Evolutionary conservation across 2,888 invertebrate genomes (phyloP).

Genomic region (Schizaphis graminum): DNA sequence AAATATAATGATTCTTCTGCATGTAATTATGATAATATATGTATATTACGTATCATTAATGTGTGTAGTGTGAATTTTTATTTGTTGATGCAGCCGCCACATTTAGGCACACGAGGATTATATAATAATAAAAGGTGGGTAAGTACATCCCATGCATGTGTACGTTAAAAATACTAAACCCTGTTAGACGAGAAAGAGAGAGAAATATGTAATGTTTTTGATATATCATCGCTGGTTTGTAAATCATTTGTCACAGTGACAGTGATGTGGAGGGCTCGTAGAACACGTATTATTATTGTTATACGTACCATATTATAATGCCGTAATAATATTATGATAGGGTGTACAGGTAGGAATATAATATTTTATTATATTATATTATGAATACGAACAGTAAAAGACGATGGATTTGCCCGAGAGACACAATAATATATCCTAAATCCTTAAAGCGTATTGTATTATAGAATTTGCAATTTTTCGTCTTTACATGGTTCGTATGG

Average conservation of each 20-base stretch:
- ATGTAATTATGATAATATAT: background rate
- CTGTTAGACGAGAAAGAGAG: background rate
- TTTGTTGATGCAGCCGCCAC: background rate
- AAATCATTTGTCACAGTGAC: slow-evolving; percentile 40
- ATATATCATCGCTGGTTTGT: slow-evolving; percentile 14
- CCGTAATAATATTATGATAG: background rate
- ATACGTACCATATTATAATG: background rate
- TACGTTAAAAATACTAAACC: background rate
- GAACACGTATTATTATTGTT: slow-evolving; percentile 8
- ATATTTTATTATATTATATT: background rate
- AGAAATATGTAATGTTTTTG: slow-evolving; percentile 22
- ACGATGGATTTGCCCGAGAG: background rate
- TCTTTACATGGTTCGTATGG: background rate
- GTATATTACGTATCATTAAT: background rate
- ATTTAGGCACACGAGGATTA: background rate
- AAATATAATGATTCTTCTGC: background rate
- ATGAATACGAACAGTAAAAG: slow-evolving; percentile 24
- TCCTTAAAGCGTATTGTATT: background rate
- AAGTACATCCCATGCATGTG: background rate
- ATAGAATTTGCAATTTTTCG: background rate
- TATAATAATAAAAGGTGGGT: background rate
- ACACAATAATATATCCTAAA: background rate
- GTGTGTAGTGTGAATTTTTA: background rate
- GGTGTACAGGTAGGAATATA: background rate
- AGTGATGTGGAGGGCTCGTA: background rate